Conservation (phyloP, 2,888 invertebrate genomes). For the Amphipoea oculea region DNA sequence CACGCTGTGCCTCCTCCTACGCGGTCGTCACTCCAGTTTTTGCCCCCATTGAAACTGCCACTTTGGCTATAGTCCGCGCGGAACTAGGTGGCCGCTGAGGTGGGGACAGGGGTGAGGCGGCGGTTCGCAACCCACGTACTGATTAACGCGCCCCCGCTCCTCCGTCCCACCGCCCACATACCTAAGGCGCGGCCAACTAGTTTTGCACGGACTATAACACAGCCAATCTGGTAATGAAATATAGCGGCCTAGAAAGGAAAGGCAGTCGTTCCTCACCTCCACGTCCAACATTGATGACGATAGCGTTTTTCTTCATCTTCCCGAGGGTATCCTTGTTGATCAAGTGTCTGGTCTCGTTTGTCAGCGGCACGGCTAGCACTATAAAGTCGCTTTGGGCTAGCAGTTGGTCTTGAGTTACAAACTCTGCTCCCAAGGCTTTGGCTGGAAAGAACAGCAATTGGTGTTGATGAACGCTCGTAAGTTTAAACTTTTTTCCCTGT, state of each 20-base stretch:
- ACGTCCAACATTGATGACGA: conserved; percentile 96
- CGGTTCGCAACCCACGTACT: too few species aligned
- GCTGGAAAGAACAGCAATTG: conserved; percentile 67
- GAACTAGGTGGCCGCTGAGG: too few species aligned
- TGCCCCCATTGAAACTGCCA: not conserved
- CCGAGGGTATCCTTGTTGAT: conserved; percentile 94
- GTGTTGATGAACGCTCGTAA: too few species aligned
- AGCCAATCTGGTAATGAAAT: not conserved
- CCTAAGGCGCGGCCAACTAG: too few species aligned
- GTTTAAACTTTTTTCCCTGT: too few species aligned
- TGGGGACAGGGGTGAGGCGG: too few species aligned
- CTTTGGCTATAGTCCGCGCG: not conserved
- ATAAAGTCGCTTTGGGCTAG: conserved; percentile 96
- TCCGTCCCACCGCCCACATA: too few species aligned
- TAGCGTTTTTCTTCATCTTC: conserved; percentile 96
- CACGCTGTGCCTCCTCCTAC: not conserved
- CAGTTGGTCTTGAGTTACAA: conserved; percentile 93
- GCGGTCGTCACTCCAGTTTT: not conserved
- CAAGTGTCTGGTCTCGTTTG: conserved; percentile 94
- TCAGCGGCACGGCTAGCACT: conserved; percentile 94
- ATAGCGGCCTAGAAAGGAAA: not conserved
- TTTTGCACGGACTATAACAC: not conserved
- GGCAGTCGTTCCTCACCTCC: conserved; percentile 90
- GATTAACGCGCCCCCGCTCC: too few species aligned
- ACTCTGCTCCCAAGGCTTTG: conserved; percentile 90